phyloP scores from a whole-genome alignment of 2,113 vertebrate species.

The Scolopax mira region DNA sequence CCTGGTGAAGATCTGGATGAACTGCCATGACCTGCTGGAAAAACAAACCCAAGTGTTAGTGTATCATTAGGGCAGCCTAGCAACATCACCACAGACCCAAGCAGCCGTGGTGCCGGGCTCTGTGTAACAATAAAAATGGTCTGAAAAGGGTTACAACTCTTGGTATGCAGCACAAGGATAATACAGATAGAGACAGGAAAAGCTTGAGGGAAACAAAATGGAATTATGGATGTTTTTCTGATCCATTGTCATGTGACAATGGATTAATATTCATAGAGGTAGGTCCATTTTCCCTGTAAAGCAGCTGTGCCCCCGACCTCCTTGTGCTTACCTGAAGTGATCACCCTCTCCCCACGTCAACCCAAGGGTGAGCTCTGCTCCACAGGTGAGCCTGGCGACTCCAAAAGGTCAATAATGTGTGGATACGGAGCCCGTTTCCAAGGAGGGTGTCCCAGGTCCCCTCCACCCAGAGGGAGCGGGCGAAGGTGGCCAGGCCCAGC shows the following conservation, averaged over 20 bases:
- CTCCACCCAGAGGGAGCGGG: not conserved
- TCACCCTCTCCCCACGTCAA: no score
- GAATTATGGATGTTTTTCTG: not conserved
- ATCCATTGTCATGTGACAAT: accelerated
- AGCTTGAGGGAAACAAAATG: not conserved
- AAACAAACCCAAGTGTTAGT: not conserved
- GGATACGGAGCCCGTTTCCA: not conserved
- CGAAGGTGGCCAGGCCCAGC: not conserved
- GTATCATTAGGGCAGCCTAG: not conserved
- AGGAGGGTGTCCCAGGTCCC: not conserved
- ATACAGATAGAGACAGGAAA: not conserved
- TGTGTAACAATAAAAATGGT: not conserved
- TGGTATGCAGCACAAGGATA: not conserved
- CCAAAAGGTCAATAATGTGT: not conserved
- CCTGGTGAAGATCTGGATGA: not conserved
- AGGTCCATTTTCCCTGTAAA: not conserved
- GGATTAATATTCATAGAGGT: not conserved
- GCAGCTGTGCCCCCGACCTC: no score
- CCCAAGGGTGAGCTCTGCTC: not conserved
- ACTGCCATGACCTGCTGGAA: slow-evolving; percentile 23
- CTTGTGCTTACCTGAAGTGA: not conserved
- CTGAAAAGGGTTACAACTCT: not conserved
- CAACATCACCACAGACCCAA: not conserved
- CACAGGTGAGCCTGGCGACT: accelerated
- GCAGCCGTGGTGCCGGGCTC: not conserved